These are phyloP conservation scores for Hesperia comma DNA, from an alignment of 2,888 invertebrate genomes.

Conservation along the genomic window DNA sequence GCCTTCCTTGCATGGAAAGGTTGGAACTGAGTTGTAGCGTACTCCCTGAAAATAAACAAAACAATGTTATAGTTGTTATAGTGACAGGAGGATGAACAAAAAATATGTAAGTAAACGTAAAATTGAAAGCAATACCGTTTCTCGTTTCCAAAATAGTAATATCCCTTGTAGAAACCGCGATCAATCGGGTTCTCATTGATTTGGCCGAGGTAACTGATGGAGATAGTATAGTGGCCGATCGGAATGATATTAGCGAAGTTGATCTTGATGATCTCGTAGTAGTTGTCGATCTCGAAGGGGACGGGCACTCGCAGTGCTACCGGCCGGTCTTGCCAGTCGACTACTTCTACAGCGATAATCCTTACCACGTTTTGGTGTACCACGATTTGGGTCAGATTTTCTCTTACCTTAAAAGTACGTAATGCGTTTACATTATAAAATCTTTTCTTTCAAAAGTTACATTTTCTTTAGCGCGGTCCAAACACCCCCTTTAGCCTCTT, in stretches of 20 bases:
- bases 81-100: too few relatives aligned
- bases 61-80: background rate
- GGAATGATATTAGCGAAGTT: constrained; percentile 57
- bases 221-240: constrained; percentile 63
- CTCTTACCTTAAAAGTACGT: constrained; percentile 57
- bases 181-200: constrained; percentile 72
- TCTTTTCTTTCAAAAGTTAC: too few relatives aligned
- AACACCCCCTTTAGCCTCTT: too few relatives aligned
- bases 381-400: constrained; percentile 66
- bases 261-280: constrained; percentile 66
- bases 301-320: constrained; percentile 55
- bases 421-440: too few relatives aligned
- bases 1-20: constrained; percentile 90
- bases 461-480: too few relatives aligned
- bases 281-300: constrained; percentile 60
- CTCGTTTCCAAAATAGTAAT: constrained; percentile 61
- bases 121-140: constrained; percentile 50
- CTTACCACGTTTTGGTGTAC: constrained; percentile 71
- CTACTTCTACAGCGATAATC: constrained; percentile 57
- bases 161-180: constrained; percentile 76
- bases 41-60: constrained; percentile 56
- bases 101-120: too few relatives aligned
- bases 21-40: constrained; percentile 90
- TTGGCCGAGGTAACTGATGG: constrained; percentile 58
- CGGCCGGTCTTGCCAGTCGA: constrained; percentile 45